A percentile compares a stretch with the other conserved stretches of the same genome.
Conservation (phyloP, 2,797 vertebrate genomes). For the Prionace glauca region DNA sequence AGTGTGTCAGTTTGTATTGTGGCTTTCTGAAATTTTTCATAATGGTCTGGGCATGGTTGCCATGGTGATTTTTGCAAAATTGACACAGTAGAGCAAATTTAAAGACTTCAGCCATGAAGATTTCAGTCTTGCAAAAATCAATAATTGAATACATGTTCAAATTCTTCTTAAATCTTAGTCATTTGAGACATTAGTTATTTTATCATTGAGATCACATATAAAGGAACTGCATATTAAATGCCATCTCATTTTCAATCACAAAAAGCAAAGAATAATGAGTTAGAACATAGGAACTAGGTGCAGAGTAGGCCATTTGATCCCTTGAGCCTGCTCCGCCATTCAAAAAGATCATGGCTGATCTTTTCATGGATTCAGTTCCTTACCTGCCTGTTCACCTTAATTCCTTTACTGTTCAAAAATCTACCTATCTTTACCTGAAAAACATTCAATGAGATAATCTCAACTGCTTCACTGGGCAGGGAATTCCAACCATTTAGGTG, state of each 20-base stretch:
- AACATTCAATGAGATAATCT: no score
- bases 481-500: no score
- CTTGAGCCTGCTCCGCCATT: no score
- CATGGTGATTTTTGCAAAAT: background rate
- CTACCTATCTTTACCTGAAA: no score
- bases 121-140: conserved; percentile 1
- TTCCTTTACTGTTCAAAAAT: no score
- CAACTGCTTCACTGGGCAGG: no score
- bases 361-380: no score
- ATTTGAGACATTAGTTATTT: background rate
- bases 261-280: background rate
- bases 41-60: background rate
- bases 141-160: background rate
- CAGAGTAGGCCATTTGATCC: no score
- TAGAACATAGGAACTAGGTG: no score
- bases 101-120: background rate
- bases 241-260: background rate
- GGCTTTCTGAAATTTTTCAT: background rate
- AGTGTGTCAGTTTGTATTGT: background rate
- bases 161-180: background rate
- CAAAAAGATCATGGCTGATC: no score
- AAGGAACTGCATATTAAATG: background rate
- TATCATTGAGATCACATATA: background rate
- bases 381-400: no score
- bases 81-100: background rate